phyloP scores from a whole-genome alignment of 2,113 vertebrate genomes.

The Apaloderma vittatum region DNA sequence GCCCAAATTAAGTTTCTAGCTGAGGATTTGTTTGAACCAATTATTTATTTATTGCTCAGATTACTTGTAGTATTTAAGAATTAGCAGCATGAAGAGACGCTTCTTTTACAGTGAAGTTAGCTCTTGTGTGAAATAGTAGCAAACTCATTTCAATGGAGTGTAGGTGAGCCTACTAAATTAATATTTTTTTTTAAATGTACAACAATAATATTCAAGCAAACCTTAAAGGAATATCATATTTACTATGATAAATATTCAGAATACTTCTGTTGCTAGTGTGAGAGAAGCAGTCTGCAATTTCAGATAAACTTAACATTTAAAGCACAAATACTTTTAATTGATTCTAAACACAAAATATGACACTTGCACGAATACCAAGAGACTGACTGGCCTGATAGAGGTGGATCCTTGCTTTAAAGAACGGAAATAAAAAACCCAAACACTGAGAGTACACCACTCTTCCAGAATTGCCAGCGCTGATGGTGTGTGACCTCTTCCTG shows the following conservation, averaged over 20 bases:
- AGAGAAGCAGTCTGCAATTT: neutral
- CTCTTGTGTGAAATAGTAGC: neutral
- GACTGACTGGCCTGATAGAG: neutral
- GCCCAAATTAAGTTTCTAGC: conserved; percentile 27
- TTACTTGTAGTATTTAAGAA: conserved; percentile 16
- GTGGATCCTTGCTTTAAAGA: neutral
- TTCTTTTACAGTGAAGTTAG: neutral
- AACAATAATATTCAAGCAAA: neutral
- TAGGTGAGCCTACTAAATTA: neutral
- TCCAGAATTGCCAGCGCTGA: neutral
- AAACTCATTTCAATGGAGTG: neutral
- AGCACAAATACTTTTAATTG: neutral
- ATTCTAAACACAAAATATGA: neutral
- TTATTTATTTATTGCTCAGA: conserved; percentile 31
- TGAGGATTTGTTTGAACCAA: conserved; percentile 51
- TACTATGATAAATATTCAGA: neutral
- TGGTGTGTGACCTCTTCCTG: neutral
- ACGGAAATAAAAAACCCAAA: neutral
- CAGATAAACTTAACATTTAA: neutral
- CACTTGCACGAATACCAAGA: neutral
- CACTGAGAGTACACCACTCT: neutral
- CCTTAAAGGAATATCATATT: neutral
- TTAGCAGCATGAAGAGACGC: neutral
- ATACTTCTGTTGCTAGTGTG: neutral
- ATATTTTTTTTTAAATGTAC: neutral